Conservation (phyloP, 2,113 vertebrate genomes). For the Mesembrinibis cayennensis region DNA sequence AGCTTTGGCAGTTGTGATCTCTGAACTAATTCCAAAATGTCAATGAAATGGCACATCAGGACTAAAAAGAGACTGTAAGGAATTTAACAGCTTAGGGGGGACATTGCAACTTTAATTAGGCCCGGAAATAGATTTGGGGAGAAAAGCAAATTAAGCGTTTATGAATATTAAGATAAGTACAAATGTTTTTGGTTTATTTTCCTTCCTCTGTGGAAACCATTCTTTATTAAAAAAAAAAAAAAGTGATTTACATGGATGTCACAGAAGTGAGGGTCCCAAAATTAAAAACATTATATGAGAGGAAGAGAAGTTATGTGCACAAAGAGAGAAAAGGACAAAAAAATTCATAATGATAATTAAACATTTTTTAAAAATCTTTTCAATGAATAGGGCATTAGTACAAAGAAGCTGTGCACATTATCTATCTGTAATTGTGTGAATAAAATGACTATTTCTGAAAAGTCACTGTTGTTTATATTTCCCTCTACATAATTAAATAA, state of each 20-base stretch:
- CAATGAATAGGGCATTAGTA: neutral
- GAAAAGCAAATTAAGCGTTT: neutral
- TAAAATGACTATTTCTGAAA: neutral
- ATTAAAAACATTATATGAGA: neutral
- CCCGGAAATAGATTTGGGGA: neutral
- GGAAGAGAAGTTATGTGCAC: neutral
- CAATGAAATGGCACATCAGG: neutral
- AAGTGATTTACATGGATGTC: neutral
- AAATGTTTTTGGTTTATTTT: neutral
- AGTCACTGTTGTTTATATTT: neutral
- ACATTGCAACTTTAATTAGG: neutral
- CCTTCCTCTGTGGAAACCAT: neutral
- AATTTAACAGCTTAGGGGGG: neutral
- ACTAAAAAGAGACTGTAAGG: neutral
- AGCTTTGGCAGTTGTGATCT: neutral
- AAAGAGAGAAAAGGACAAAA: neutral
- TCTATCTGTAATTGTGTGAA: neutral
- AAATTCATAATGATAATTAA: neutral
- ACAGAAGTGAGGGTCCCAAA: neutral
- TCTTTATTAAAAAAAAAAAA: neutral
- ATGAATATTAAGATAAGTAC: neutral
- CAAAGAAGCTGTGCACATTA: neutral
- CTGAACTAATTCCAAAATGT: conserved; percentile 28
- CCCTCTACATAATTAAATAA: neutral
- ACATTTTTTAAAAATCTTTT: neutral